Conservation (phyloP, 1,140 invertebrate genomes). For the Caenorhabditis brenneri region DNA sequence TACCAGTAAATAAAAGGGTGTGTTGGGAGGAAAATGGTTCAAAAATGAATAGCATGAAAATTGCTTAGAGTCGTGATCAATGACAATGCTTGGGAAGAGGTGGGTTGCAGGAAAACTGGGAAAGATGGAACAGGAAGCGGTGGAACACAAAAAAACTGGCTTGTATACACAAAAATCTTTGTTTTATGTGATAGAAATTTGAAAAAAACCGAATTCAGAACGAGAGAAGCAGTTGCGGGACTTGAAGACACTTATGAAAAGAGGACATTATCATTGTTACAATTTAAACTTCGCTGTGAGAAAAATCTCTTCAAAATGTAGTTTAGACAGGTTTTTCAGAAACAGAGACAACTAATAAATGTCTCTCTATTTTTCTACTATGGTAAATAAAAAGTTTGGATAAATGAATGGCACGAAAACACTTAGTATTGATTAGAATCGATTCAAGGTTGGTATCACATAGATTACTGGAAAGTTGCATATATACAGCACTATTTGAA, state of each 20-base stretch:
- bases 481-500: neutral
- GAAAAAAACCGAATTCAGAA: neutral
- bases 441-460: neutral
- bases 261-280: neutral
- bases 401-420: neutral
- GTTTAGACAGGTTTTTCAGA: neutral
- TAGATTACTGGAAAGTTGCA: neutral
- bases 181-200: neutral
- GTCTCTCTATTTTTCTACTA: neutral
- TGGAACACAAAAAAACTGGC: neutral
- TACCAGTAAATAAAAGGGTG: neutral
- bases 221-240: neutral
- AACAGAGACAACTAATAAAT: neutral
- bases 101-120: neutral
- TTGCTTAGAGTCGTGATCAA: neutral
- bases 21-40: neutral
- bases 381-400: neutral
- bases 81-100: constrained; percentile 20
- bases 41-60: neutral
- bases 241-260: neutral
- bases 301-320: neutral
- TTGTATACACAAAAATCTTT: neutral
- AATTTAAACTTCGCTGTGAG: neutral
- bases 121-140: neutral
- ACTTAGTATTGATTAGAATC: neutral